Base-by-base conservation (phyloP, 2,888 invertebrate genomes). In the Alviniconcha strummeri region DNA sequence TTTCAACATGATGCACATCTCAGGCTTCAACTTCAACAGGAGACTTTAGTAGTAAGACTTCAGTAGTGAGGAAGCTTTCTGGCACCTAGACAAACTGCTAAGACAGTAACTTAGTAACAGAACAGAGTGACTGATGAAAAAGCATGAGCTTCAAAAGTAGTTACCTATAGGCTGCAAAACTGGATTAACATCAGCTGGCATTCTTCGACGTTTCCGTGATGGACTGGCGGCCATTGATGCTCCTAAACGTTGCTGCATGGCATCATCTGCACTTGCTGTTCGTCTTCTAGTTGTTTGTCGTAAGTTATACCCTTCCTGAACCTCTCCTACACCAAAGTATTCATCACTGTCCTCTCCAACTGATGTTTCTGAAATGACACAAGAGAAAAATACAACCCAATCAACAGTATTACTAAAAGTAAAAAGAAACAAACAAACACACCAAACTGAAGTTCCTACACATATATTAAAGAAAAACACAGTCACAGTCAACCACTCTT, bases 101-200 rank as follows among this genome's bases (percentile, higher is more conserved):
- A 36, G 36, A 36, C 36, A 36, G 36, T 36, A 36, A 36, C 1
- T 1, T 3, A 36, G 36, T 36, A 36, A 36, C 1, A 36, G 36
- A 36, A 3, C 36, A 36, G 36, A 36, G 36, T 36, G 36, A 36
- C 36, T 36, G 36, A 36, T 36, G 36, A 36, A 36, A 36, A 36
- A 36, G 36, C 36, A 36, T 36, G 36, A 36, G 36, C 36, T 36
- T 79, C 13, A 60, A 13, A 60, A 60, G 60, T 36, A 60, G 67
- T 67, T 82, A 87, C 87, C 87, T 85, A 84, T 85, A 69, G 87
- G 87, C 71, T 85, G 85, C 55, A 88, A 80, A 69, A 86, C 87
- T 60, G 87, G 87, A 77, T 88, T 88, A 9, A 79, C 52, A 74
- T 83, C 79, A 67, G 88, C 80, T 64, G 88, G 82, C 77, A 87